These are phyloP conservation scores for Baccha elongata DNA, from an alignment of 2,888 invertebrate genomes.

Conservation along the genomic window DNA sequence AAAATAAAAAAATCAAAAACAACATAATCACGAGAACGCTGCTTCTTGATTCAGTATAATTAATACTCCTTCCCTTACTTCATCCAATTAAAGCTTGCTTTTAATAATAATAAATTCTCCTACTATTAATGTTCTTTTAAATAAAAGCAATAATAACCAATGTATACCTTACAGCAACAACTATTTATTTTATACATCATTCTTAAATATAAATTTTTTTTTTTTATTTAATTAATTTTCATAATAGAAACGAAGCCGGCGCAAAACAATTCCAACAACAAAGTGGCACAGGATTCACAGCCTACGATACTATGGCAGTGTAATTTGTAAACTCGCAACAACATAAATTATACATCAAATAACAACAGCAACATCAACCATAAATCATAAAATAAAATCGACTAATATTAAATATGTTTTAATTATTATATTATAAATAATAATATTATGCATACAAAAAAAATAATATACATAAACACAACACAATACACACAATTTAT, in stretches of 20 bases:
- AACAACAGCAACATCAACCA: slow-evolving; percentile 32
- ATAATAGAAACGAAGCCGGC: slow-evolving; percentile 95
- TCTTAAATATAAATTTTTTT: neutral
- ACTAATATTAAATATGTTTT: slow-evolving; percentile 60
- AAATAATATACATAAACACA: slow-evolving; percentile 53
- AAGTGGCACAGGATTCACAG: slow-evolving; percentile 93
- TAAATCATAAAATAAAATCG: slow-evolving; percentile 45
- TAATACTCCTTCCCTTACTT: slow-evolving; percentile 45
- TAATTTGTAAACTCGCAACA: slow-evolving; percentile 89
- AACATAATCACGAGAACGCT: slow-evolving; percentile 59
- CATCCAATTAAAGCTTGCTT: slow-evolving; percentile 69
- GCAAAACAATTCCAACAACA: slow-evolving; percentile 89
- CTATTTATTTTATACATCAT: neutral
- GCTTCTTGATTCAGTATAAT: slow-evolving; percentile 62
- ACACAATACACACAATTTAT: slow-evolving; percentile 33
- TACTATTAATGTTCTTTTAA: slow-evolving; percentile 65
- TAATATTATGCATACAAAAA: slow-evolving; percentile 59
- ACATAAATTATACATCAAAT: slow-evolving; percentile 33
- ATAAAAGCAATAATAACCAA: slow-evolving; percentile 31
- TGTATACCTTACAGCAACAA: neutral
- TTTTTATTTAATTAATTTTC: slow-evolving; percentile 60
- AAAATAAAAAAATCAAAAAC: too few species aligned
- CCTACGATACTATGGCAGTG: slow-evolving; percentile 99
- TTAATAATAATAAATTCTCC: slow-evolving; percentile 41
- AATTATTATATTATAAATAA: slow-evolving; percentile 45